Evolutionary conservation across 2,797 vertebrate species (phyloP), one percentile per base, ranked within the genome.

Genomic region (Oreortyx pictus): DNA sequence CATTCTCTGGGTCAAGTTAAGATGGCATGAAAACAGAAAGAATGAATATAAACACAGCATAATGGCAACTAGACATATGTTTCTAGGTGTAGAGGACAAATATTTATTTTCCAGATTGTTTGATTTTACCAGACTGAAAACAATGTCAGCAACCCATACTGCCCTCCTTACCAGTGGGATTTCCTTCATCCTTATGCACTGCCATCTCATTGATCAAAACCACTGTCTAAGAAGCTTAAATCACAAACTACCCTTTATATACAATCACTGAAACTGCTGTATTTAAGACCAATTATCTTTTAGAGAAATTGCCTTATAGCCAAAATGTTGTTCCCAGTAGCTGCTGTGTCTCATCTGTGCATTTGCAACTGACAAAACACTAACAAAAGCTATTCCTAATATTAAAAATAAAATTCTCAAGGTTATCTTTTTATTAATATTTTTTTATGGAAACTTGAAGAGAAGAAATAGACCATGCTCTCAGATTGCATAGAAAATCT

Each of bases 311-410:
- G 50, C 16, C 74, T 86, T 33, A n/a, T 2, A 84, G 39, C 9
- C 81, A 90, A 64, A 94, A 86, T 25, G 41, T 22, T 88, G 56
- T 37, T 74, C 44, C 49, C 37, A 71, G 61, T 46, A 84, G 67
- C 39, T 82, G 27, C 65, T 33, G 46, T 64, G 46, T 71, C 75
- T 61, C 65, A 13, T 35, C 56, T 61, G 52, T 1, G 0, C 52
- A 81, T 86, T 77, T 85, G 56, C 50, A 72, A 65, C n/a, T 56
- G 46, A 91, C 67, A 89, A 78, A 44, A 72, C 67, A 23, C 52
- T 84, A 61, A 83, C 57, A 89, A 86, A 91, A 92, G 59, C 17
- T 56, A 78, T 44, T 92, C 80, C 57, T 82, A 92, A 89, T 20
- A 54, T 39, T 62, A 46, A 20, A 31, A 50, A 74, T 12, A 6